phyloP scores from a whole-genome alignment of 2,888 invertebrate genomes.

The Candidula unifasciata region DNA sequence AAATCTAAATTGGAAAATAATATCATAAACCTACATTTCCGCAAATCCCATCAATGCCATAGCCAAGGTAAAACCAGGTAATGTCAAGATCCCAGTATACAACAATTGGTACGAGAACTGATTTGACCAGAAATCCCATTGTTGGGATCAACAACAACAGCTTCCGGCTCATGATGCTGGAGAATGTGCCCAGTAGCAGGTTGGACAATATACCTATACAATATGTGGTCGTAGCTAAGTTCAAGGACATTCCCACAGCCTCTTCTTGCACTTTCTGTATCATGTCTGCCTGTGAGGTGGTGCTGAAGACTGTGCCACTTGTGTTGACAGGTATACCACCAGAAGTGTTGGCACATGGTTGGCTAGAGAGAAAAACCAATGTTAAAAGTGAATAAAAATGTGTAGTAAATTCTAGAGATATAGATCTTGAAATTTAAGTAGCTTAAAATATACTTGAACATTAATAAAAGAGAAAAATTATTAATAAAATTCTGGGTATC shows the following conservation, averaged over 20 bases:
- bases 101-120: conserved; percentile 47
- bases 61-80: conserved; percentile 55
- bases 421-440: too few species aligned
- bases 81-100: conserved; percentile 58
- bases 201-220: conserved; percentile 46
- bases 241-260: conserved; percentile 41
- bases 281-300: conserved; percentile 12
- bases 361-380: conserved; percentile 9
- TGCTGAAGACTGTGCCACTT: background rate
- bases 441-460: too few species aligned
- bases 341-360: conserved; percentile 43
- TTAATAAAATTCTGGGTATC: too few species aligned
- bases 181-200: conserved; percentile 55
- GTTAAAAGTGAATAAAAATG: too few species aligned
- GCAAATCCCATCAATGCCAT: conserved; percentile 59
- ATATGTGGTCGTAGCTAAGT: conserved; percentile 42
- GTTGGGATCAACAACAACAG: conserved; percentile 55
- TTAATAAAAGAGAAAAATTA: too few species aligned
- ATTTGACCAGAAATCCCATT: conserved; percentile 49
- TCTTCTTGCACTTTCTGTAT: conserved; percentile 42
- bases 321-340: conserved; percentile 22
- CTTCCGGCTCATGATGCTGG: conserved; percentile 57
- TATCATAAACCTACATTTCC: conserved; percentile 40
- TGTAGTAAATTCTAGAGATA: too few species aligned
- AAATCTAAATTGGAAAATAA: background rate